Evolutionary conservation across 2,113 vertebrate species (phyloP).

Genomic region (Psilopsiagon aurifrons): DNA sequence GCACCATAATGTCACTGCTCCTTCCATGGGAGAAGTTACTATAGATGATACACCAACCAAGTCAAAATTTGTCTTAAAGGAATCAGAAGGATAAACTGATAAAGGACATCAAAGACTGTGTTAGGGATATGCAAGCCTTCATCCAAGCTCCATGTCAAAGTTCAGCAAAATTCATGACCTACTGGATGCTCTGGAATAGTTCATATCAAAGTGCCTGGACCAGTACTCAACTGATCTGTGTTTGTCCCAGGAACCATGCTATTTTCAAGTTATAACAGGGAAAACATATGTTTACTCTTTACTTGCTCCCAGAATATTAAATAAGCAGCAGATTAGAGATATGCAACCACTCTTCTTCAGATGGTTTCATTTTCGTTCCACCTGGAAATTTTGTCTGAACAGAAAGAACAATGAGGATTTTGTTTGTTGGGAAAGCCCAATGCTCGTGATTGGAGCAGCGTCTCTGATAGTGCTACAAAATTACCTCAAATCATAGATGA

Average conservation of each 20-base stretch:
- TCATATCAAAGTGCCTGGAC: not conserved
- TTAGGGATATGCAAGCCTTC: not conserved
- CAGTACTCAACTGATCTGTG: no score
- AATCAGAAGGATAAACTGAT: not conserved
- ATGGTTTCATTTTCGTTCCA: not conserved
- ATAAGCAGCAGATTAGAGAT: not conserved
- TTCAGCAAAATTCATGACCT: not conserved
- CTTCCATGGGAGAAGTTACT: not conserved
- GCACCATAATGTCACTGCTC: not conserved
- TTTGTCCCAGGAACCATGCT: not conserved
- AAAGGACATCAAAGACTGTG: not conserved
- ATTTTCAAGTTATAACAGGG: not conserved
- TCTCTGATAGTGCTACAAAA: not conserved
- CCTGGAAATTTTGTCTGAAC: not conserved
- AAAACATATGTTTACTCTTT: not conserved
- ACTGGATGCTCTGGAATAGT: not conserved
- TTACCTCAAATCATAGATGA: not conserved
- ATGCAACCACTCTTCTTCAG: not conserved
- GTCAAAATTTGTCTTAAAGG: not conserved
- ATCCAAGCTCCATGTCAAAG: not conserved
- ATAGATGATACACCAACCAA: not conserved
- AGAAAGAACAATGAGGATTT: not conserved
- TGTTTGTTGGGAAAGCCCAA: not conserved
- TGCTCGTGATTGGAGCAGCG: not conserved
- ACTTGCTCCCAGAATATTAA: not conserved